A percentile compares a stretch with the other conserved stretches of the same genome.
phyloP scores from a whole-genome alignment of 2,113 vertebrate species.

The Cynocephalus volans region DNA sequence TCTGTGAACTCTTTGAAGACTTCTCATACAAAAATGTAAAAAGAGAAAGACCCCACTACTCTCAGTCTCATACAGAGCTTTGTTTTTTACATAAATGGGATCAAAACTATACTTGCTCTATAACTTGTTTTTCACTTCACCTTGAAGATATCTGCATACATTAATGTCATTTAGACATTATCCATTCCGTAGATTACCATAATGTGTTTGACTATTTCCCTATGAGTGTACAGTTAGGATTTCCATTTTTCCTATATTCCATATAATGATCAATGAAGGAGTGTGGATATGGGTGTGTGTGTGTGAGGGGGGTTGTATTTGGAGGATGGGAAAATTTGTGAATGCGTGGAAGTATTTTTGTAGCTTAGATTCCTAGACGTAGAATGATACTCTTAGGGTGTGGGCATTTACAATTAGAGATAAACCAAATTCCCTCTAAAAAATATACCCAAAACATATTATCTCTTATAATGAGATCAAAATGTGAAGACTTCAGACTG shows the following conservation, averaged over 20 bases:
- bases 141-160: slow-evolving; percentile 36
- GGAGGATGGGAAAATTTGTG: background rate
- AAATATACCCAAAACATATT: background rate
- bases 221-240: background rate
- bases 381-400: slow-evolving; percentile 20
- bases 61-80: background rate
- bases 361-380: slow-evolving; percentile 3
- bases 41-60: background rate
- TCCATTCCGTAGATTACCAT: background rate
- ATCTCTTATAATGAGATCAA: slow-evolving; percentile 20
- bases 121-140: slow-evolving; percentile 5
- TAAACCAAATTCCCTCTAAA: slow-evolving; percentile 19
- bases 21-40: background rate
- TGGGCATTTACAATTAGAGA: slow-evolving; percentile 37
- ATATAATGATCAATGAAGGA: background rate
- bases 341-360: background rate
- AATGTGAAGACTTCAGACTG: slow-evolving; percentile 2
- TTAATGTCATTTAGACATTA: slow-evolving; percentile 21
- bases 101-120: background rate
- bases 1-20: too few species aligned
- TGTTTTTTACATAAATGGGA: slow-evolving; percentile 4
- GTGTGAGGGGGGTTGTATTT: background rate
- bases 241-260: slow-evolving; percentile 17
- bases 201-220: slow-evolving; percentile 36
- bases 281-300: background rate